A percentile compares a stretch with the other conserved stretches of the same genome.
Conservation (phyloP, 2,888 invertebrate genomes). For the Tetragonula carbonaria region DNA sequence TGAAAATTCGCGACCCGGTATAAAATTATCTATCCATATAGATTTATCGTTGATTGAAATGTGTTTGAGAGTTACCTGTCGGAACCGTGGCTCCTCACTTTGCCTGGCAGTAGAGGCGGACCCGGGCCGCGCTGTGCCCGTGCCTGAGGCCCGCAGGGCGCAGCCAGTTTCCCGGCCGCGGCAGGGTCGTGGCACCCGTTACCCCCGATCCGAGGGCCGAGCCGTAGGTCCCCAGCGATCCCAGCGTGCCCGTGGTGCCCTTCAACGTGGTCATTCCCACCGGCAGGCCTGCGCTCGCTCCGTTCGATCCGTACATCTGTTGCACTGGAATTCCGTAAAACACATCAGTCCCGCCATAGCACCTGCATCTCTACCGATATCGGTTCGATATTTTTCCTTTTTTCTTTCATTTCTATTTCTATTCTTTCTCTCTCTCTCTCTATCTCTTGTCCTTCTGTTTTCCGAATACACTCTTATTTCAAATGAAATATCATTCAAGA, state of each 20-base stretch:
- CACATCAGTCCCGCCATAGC: slow-evolving; percentile 81
- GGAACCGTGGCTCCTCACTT: slow-evolving; percentile 87
- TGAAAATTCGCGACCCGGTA: too few relatives aligned
- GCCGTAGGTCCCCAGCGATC: slow-evolving; percentile 85
- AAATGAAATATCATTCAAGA: too few relatives aligned
- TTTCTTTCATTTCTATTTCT: background rate
- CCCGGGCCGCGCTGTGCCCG: slow-evolving; percentile 91
- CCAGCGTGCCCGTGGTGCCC: slow-evolving; percentile 86
- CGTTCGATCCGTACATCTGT: slow-evolving; percentile 91
- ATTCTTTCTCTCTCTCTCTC: background rate
- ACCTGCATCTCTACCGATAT: slow-evolving; percentile 61
- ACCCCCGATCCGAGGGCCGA: slow-evolving; percentile 80
- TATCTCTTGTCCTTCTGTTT: too few relatives aligned
- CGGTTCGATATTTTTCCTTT: slow-evolving; percentile 15
- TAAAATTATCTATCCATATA: too few relatives aligned
- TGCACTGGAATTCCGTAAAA: slow-evolving; percentile 88
- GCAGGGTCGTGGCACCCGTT: slow-evolving; percentile 83
- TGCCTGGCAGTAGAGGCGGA: slow-evolving; percentile 91
- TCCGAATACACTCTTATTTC: too few relatives aligned
- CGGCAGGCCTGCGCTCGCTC: slow-evolving; percentile 85
- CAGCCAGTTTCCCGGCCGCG: slow-evolving; percentile 96
- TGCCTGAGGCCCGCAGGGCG: slow-evolving; percentile 95
- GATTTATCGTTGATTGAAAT: too few relatives aligned
- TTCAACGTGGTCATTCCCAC: slow-evolving; percentile 82
- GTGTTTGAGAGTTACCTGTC: slow-evolving; percentile 82